These are phyloP conservation scores for Andrena marginata DNA, from an alignment of 2,888 invertebrate genomes.

Conservation along the genomic window DNA sequence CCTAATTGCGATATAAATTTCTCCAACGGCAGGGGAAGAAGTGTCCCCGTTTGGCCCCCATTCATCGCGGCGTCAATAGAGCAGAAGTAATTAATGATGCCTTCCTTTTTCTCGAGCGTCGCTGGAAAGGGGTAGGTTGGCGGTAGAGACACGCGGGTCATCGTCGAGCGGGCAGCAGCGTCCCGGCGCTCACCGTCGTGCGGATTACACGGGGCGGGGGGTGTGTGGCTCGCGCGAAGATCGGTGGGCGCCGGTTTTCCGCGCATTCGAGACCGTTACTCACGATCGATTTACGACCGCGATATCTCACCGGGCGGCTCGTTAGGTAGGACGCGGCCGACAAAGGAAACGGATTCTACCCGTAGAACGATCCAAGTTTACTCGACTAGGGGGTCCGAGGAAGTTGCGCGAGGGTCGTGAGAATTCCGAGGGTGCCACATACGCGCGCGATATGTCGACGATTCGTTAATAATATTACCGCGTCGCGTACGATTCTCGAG, in stretches of 20 bases:
- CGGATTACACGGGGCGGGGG: conserved; percentile 30
- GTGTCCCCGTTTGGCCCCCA: conserved; percentile 42
- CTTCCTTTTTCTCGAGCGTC: conserved; percentile 24
- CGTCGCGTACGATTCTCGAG: conserved; percentile 28
- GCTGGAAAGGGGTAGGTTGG: conserved; percentile 2
- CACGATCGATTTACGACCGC: conserved; percentile 75
- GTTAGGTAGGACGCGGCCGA: conserved; percentile 73
- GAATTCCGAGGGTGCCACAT: conserved; percentile 55
- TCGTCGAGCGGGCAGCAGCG: not conserved
- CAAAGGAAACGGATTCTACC: conserved; percentile 74
- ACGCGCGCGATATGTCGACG: conserved; percentile 60
- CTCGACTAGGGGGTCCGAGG: conserved; percentile 43
- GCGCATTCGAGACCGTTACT: conserved; percentile 67
- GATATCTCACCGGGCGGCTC: conserved; percentile 70
- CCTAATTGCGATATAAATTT: conserved; percentile 60
- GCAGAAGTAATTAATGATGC: conserved; percentile 58
- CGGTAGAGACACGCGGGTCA: conserved; percentile 14
- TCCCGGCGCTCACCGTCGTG: conserved; percentile 24
- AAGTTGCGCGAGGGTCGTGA: conserved; percentile 53
- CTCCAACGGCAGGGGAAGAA: not conserved
- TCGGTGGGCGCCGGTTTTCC: conserved; percentile 41
- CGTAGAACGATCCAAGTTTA: conserved; percentile 63
- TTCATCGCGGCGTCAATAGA: conserved; percentile 59
- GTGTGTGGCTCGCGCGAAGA: conserved; percentile 11
- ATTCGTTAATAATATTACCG: conserved; percentile 76